A percentile compares a stretch with the other conserved stretches of the same genome.
Conservation (phyloP, 2,888 invertebrate genomes). For the Scaptomyza tumidula region DNA sequence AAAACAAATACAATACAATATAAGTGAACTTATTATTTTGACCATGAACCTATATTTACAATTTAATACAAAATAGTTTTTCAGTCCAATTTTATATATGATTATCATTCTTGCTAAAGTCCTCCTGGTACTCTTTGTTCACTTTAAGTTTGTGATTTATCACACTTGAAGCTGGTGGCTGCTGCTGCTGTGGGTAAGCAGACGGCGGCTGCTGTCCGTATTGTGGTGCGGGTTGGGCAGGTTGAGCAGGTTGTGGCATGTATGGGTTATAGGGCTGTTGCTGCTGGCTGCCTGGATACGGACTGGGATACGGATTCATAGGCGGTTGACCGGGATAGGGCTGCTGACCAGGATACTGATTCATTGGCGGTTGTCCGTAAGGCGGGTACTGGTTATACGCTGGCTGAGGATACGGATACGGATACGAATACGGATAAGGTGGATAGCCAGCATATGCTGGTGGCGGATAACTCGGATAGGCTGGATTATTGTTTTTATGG, state of each 20-base stretch:
- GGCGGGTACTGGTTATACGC: constrained; percentile 7
- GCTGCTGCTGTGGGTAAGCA: constrained; percentile 7
- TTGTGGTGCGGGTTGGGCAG: constrained; percentile 5
- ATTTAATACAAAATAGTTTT: too few relatives aligned
- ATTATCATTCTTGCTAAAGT: constrained; percentile 20
- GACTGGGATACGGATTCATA: constrained; percentile 5
- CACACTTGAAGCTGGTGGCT: constrained; percentile 46
- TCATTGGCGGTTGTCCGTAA: constrained; percentile 5
- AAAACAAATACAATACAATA: not conserved
- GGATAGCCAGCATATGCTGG: constrained; percentile 32
- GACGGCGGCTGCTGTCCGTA: not conserved
- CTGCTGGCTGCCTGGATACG: constrained; percentile 27
- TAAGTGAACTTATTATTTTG: not conserved
- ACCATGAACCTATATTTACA: too few relatives aligned
- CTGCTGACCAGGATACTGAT: constrained; percentile 16
- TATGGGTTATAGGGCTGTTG: constrained; percentile 9
- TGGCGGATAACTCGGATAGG: constrained; percentile 27
- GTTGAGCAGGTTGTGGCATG: not conserved
- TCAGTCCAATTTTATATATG: not conserved
- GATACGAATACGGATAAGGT: not conserved
- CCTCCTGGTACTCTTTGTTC: constrained; percentile 70
- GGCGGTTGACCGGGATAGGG: not conserved
- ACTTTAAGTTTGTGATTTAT: constrained; percentile 71
- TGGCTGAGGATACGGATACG: constrained; percentile 1
- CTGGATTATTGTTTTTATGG: constrained; percentile 48